phyloP scores from a whole-genome alignment of 2,888 invertebrate species.

The Ypsolopha scabrella region DNA sequence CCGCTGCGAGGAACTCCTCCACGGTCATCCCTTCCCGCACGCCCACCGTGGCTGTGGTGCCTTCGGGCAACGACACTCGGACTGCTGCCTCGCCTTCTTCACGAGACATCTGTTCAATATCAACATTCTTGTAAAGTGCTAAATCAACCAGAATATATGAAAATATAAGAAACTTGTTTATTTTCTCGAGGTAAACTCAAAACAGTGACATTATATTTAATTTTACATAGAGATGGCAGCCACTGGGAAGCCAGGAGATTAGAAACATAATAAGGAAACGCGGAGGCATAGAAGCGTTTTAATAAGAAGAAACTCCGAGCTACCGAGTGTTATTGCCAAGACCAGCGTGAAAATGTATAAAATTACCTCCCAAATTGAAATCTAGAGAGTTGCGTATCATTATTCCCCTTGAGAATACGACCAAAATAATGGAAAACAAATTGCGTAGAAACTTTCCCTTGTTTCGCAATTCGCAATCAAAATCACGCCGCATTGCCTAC shows the following conservation, averaged over 20 bases:
- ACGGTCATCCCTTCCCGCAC: conserved; percentile 94
- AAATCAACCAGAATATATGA: not conserved
- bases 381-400: not conserved
- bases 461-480: not conserved
- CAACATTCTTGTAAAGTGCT: not conserved
- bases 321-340: too few relatives aligned
- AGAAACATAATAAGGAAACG: not conserved
- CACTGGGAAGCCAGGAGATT: not conserved
- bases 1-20: conserved; percentile 93
- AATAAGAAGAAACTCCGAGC: too few relatives aligned
- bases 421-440: conserved; percentile 1
- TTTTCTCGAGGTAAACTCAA: not conserved
- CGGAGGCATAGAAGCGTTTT: too few relatives aligned
- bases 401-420: not conserved
- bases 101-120: conserved; percentile 77
- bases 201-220: not conserved
- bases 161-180: not conserved
- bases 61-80: conserved; percentile 91
- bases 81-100: conserved; percentile 90
- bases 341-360: not conserved
- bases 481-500: not conserved
- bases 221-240: not conserved
- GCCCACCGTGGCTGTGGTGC: conserved; percentile 83
- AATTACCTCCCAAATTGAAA: not conserved
- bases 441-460: not conserved